Percentiles rank a stretch among this genome's conserved stretches.
phyloP scores from a whole-genome alignment of 2,888 invertebrate species.

The Pristionchus entomophagus region DNA sequence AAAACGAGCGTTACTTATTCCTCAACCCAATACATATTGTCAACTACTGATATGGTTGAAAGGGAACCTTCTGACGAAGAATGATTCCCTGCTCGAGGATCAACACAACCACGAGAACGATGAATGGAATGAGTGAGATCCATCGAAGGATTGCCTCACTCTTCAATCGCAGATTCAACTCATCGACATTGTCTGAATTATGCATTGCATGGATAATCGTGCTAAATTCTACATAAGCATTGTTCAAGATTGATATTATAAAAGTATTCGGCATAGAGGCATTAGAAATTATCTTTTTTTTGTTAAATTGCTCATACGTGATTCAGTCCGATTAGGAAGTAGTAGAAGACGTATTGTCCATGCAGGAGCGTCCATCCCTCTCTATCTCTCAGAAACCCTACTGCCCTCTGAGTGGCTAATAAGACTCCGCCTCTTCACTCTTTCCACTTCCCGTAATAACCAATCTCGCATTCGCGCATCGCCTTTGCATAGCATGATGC shows the following conservation, averaged over 20 bases:
- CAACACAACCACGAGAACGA: not conserved
- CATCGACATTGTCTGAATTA: too few relatives aligned
- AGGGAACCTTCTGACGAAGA: not conserved
- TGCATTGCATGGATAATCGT: too few relatives aligned
- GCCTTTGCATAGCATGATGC: too few relatives aligned
- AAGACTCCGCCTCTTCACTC: constrained; percentile 3
- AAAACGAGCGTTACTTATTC: too few relatives aligned
- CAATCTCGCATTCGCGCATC: not conserved
- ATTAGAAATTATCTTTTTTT: too few relatives aligned
- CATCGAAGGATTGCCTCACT: not conserved
- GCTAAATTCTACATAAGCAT: too few relatives aligned
- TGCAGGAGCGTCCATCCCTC: not conserved
- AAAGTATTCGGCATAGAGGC: too few relatives aligned
- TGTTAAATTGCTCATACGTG: too few relatives aligned
- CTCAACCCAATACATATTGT: too few relatives aligned
- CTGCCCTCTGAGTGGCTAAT: not conserved
- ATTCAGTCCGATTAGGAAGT: too few relatives aligned
- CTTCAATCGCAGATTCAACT: too few relatives aligned
- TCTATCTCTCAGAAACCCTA: not conserved
- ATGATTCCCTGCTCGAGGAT: not conserved
- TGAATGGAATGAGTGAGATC: not conserved
- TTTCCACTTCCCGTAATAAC: not conserved
- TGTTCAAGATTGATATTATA: too few relatives aligned
- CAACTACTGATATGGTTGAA: not conserved
- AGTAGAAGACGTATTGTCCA: not conserved